Conservation (phyloP, 2,888 invertebrate genomes). For the Lasius platythorax region DNA sequence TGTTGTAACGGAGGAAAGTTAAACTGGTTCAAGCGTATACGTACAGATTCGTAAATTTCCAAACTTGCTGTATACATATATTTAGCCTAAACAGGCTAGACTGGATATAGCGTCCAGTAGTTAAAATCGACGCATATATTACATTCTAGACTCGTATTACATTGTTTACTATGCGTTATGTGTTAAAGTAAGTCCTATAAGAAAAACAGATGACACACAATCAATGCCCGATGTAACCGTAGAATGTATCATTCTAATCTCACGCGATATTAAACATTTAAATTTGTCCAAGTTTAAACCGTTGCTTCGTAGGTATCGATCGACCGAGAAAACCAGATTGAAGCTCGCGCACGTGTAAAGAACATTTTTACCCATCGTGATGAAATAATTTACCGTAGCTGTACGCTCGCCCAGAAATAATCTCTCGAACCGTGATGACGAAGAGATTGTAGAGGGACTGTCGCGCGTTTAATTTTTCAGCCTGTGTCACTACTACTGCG, state of each 20-base stretch:
- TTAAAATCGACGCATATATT: slow-evolving; percentile 61
- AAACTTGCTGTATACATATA: slow-evolving; percentile 66
- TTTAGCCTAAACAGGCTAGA: slow-evolving; percentile 54
- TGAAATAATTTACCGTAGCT: slow-evolving; percentile 41
- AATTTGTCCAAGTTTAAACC: slow-evolving; percentile 52
- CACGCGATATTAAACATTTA: slow-evolving; percentile 44
- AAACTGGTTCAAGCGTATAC: slow-evolving; percentile 44
- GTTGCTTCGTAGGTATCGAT: slow-evolving; percentile 44
- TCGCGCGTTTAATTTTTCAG: slow-evolving; percentile 15
- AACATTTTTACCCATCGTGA: slow-evolving; percentile 27
- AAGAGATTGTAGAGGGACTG: neutral
- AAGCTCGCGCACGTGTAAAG: slow-evolving; percentile 43
- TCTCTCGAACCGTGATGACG: neutral
- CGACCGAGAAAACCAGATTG: slow-evolving; percentile 49
- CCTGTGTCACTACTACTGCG: neutral
- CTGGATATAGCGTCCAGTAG: slow-evolving; percentile 55
- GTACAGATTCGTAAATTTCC: slow-evolving; percentile 53
- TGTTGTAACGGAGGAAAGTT: slow-evolving; percentile 3
- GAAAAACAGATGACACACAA: slow-evolving; percentile 34
- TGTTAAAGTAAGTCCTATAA: slow-evolving; percentile 28
- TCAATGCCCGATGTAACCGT: neutral
- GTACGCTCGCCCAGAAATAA: slow-evolving; percentile 9
- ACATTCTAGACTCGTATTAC: neutral
- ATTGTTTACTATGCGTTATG: slow-evolving; percentile 16
- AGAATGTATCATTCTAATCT: slow-evolving; percentile 9